Conservation (phyloP, 2,113 vertebrate genomes). For the Platanista minor region DNA sequence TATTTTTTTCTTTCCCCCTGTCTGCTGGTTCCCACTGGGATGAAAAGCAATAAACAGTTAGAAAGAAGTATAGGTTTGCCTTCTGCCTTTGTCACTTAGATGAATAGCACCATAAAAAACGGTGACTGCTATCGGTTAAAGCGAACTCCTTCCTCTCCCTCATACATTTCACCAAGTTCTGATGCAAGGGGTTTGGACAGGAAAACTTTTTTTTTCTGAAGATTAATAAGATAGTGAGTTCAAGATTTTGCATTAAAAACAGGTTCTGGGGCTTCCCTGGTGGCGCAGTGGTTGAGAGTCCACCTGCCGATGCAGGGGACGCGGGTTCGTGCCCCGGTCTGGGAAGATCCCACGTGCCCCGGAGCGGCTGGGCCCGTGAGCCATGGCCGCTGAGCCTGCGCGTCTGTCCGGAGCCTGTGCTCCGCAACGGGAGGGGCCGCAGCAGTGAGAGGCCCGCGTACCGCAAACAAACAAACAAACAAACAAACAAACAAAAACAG, state of each 20-base stretch:
- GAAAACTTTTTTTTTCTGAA: conserved; percentile 72
- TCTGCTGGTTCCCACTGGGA: conserved; percentile 82
- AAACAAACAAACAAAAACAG: no score
- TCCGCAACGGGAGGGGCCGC: no score
- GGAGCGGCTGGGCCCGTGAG: no score
- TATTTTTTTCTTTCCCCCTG: conserved; percentile 54
- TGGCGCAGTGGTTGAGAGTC: no score
- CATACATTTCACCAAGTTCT: conserved; percentile 62
- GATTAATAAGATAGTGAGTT: conserved; percentile 71
- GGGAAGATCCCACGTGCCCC: no score
- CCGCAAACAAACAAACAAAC: no score
- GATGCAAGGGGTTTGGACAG: conserved; percentile 54
- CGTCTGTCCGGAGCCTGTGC: no score
- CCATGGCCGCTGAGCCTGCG: no score
- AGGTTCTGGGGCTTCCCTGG: no score
- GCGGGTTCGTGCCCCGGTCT: no score
- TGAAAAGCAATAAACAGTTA: conserved; percentile 87
- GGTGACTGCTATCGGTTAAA: conserved; percentile 83
- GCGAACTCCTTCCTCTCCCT: conserved; percentile 72
- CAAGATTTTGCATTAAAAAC: conserved; percentile 81
- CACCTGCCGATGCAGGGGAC: no score
- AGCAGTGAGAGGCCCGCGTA: no score
- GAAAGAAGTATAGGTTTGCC: conserved; percentile 84
- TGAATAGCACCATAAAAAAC: conserved; percentile 81
- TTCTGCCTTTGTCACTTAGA: conserved; percentile 84